Base-by-base conservation (phyloP, 2,888 invertebrate species). In the Heliconius hortense region DNA sequence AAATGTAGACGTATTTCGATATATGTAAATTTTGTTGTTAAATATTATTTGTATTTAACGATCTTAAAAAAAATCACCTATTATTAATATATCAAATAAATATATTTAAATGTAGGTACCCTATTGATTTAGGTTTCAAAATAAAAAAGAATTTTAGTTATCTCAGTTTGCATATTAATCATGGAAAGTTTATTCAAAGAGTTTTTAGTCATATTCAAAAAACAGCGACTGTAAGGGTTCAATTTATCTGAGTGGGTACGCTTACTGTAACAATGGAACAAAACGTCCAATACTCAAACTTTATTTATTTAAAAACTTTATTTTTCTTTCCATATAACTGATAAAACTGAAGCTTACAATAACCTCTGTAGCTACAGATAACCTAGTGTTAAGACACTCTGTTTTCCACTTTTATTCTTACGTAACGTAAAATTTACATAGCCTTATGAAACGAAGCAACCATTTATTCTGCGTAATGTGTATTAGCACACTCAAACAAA, bases 391-490 rank as follows among this genome's bases (percentile, higher is more conserved):
- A 56, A 56, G 21, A 56, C 56, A 56, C 56, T 56, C 3, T 59
- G 26, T 15, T 60, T 60, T 60, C 60, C 13, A 11, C 5, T 24
- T 60, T 3, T 60, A 24, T 26, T 26, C 7, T 26, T 60, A 15
- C 13, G 15, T 26, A 53, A 21, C 0, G 15, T 31, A 56, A 69
- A 53, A 53, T 53, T 28, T 24, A 68, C 68, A n/a, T 15, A 4
- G 28, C 53, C n/a, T 69, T 53, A n/a, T 69, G 31, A 69, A 67
- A 66, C 39, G 35, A 56, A 31, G 21, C 21, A 39, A 64, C 21
- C 66, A 39, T 60, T 67, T 59, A 67, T 28, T 31, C 73, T 43
- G 15, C 59, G n/a, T 67, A 67, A 73, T 68, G 68, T n/a, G n/a
- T 60, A 67, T 59, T 48, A 48, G 43, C 62, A 66, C 28, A 62